Evolutionary conservation across 37 sponge, comb jelly and placozoan genomes (phyloP), one percentile per base, ranked within the genome.

Genomic region (Hormiphora californensis): DNA sequence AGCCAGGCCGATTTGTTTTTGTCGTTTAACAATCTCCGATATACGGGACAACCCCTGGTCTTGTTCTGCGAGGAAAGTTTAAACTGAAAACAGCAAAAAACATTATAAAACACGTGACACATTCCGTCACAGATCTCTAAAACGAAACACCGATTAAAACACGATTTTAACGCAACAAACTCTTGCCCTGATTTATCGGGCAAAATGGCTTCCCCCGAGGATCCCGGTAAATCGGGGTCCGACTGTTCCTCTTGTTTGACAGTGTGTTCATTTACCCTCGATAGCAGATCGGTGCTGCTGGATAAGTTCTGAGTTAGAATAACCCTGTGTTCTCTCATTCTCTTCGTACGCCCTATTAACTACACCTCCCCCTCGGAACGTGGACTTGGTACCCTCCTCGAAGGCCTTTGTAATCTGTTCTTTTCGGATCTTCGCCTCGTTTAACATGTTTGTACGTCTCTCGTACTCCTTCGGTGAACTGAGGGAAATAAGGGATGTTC

Each of bases 31-130:
- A 19, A 90, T 93, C 31, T 89, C 30, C 0, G 95, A 95, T 38
- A 95, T 73, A 15, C 89, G 85, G 32, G 92, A 92, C 40, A 95
- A 54, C 0, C 95, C 95, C 46, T 65, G 51, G 63, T 95, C 95
- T 88, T 95, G 95, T 54, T 92, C 95, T 93, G 69, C 0, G 25
- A 86, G 12, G 15, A 17, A 15, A 49, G 53, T 49, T 49, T 9
- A 17, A 49, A 49, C 53, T 49, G 15, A 17, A n/a, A n/a, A n/a
- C n/a, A n/a, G n/a, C n/a, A n/a, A n/a, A n/a, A n/a, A n/a, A n/a
- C n/a, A n/a, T n/a, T n/a, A n/a, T n/a, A n/a, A n/a, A n/a, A n/a
- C n/a, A n/a, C n/a, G n/a, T n/a, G n/a, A n/a, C n/a, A n/a, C n/a
- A n/a, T n/a, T n/a, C n/a, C n/a, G n/a, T n/a, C n/a, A n/a, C n/a